Evolutionary conservation across 2,113 vertebrate genomes (phyloP).

Genomic region (Pao palembangensis): DNA sequence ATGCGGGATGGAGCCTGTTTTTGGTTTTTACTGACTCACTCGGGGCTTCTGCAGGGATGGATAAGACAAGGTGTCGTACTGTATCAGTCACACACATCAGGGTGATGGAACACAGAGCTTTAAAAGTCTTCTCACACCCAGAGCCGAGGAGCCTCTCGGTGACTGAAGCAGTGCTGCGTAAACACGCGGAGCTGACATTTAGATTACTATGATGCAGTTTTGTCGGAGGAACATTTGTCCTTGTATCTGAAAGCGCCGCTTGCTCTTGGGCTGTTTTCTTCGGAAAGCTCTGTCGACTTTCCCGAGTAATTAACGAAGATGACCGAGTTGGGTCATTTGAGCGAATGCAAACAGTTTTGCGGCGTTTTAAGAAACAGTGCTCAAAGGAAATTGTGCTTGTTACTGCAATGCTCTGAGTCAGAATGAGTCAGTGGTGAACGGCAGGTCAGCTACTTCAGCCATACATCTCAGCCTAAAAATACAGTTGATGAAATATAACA

Average conservation of each 20-base stretch:
- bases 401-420: not conserved
- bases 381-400: not conserved
- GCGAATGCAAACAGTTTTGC: not conserved
- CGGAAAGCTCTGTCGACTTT: not conserved
- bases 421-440: not conserved
- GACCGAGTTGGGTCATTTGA: not conserved
- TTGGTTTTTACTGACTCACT: slow-evolving; percentile 46
- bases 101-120: slow-evolving; percentile 27
- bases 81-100: slow-evolving; percentile 39
- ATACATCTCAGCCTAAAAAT: not conserved
- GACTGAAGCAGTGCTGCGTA: slow-evolving; percentile 5
- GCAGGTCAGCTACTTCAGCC: not conserved
- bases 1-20: slow-evolving; percentile 53
- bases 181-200: slow-evolving; percentile 23
- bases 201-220: slow-evolving; percentile 18
- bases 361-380: not conserved
- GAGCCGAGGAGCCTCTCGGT: slow-evolving; percentile 9
- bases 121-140: slow-evolving; percentile 32
- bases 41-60: slow-evolving; percentile 46
- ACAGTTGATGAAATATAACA: not conserved
- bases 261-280: not conserved
- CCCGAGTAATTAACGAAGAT: not conserved
- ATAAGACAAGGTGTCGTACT: slow-evolving; percentile 55
- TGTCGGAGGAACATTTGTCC: not conserved
- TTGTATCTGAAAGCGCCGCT: slow-evolving; percentile 1